phyloP scores from a whole-genome alignment of 1,140 invertebrate species.

The Listronotus oregonensis region DNA sequence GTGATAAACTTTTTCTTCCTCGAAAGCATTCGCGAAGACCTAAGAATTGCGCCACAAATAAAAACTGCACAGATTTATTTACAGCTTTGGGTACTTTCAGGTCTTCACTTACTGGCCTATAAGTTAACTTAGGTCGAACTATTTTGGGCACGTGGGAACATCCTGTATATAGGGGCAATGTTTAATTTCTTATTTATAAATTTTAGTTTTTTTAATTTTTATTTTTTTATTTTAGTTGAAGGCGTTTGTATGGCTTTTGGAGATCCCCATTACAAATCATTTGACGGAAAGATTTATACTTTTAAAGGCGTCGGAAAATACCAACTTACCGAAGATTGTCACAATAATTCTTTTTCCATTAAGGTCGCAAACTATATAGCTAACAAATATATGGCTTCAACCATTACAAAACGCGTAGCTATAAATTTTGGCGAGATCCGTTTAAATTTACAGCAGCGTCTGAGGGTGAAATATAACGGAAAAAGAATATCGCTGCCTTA shows the following conservation, averaged over 20 bases:
- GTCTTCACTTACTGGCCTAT: no score
- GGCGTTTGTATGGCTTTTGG: conserved; percentile 91
- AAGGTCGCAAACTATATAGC: conserved; percentile 83
- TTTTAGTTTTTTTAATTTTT: no score
- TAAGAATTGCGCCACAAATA: no score
- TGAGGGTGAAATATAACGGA: conserved; percentile 85
- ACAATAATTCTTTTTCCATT: conserved; percentile 79
- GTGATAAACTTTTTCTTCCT: no score
- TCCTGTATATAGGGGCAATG: no score
- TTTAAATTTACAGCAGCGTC: conserved; percentile 85
- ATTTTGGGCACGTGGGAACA: no score
- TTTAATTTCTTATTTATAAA: no score
- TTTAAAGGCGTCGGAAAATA: conserved; percentile 94
- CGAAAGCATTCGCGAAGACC: no score
- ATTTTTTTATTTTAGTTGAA: conserved; percentile 64
- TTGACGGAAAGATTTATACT: conserved; percentile 89
- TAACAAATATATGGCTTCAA: conserved; percentile 69
- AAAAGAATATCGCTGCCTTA: conserved; percentile 59
- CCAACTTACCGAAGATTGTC: conserved; percentile 80
- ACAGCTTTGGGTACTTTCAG: no score
- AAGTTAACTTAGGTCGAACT: no score
- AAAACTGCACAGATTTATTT: no score
- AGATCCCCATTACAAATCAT: conserved; percentile 91
- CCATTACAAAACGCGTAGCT: conserved; percentile 85
- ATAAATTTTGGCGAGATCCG: conserved; percentile 74